A percentile compares a stretch with the other conserved stretches of the same genome.
Evolutionary conservation across 2,113 vertebrate genomes (phyloP).

Genomic region (Psittacara wagleri): DNA sequence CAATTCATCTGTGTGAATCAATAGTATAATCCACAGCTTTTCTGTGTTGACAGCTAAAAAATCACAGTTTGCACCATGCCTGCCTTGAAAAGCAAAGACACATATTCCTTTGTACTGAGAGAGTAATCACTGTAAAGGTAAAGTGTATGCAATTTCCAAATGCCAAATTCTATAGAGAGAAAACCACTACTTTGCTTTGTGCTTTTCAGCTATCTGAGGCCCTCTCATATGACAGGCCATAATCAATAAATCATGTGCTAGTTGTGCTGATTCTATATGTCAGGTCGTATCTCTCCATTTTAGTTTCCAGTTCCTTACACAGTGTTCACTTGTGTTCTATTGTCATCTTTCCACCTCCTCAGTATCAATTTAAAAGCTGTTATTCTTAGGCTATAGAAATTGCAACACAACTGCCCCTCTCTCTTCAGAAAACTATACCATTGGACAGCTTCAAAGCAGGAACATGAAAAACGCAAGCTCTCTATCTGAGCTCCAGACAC

Average conservation of each 20-base stretch:
- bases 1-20: background rate
- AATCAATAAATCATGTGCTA: slow-evolving; percentile 62
- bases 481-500: background rate
- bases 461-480: background rate
- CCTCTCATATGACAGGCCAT: slow-evolving; percentile 43
- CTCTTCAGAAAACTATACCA: background rate
- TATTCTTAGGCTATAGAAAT: slow-evolving; percentile 48
- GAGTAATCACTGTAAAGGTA: slow-evolving; percentile 27
- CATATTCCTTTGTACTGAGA: slow-evolving; percentile 9
- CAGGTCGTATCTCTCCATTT: slow-evolving; percentile 22
- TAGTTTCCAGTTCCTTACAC: slow-evolving; percentile 22
- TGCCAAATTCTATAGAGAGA: slow-evolving; percentile 43
- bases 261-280: slow-evolving; percentile 37
- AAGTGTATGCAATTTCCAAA: slow-evolving; percentile 55
- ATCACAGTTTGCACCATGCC: background rate
- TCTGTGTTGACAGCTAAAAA: background rate
- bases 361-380: background rate
- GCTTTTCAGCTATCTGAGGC: slow-evolving; percentile 21
- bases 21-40: background rate
- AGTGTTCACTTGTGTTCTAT: slow-evolving; percentile 11
- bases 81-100: slow-evolving; percentile 12
- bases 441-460: background rate
- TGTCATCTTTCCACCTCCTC: slow-evolving; percentile 28
- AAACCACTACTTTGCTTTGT: slow-evolving; percentile 43
- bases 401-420: background rate